Percentiles rank a stretch among this genome's conserved stretches.
Conservation (phyloP, 2,888 invertebrate genomes). For the Melieria crassipennis region DNA sequence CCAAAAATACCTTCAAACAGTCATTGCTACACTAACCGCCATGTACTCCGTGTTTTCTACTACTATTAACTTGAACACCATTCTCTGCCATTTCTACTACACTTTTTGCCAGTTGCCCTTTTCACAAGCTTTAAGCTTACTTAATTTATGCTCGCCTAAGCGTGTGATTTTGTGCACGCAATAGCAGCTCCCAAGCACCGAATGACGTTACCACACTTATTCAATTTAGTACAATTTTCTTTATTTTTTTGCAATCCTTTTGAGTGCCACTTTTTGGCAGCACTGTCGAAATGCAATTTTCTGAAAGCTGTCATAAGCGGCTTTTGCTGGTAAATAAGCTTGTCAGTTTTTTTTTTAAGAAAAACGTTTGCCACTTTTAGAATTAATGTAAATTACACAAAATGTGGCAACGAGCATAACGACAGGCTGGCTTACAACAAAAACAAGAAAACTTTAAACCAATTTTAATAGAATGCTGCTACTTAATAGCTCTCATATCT, state of each 20-base stretch:
- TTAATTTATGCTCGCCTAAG: conserved; percentile 62
- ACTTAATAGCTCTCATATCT: no score
- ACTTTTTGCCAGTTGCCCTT: neutral
- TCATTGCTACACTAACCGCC: neutral
- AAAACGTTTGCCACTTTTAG: neutral
- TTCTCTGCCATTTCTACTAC: no score
- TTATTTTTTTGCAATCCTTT: no score
- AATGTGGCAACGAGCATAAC: neutral
- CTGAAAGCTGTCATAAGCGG: neutral
- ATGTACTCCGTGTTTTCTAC: no score
- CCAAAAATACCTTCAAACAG: neutral
- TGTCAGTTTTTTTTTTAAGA: neutral
- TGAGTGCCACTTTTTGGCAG: no score
- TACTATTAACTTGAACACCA: neutral
- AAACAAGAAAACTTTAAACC: neutral
- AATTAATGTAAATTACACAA: neutral
- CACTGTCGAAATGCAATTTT: neutral
- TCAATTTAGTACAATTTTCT: no score
- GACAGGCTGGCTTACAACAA: neutral
- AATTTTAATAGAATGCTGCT: no score
- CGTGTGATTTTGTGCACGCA: conserved; percentile 55
- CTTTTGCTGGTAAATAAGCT: neutral
- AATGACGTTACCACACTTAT: no score
- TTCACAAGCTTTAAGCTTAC: conserved; percentile 39
- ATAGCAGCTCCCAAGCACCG: neutral